A percentile compares a stretch with the other conserved stretches of the same genome.
Conservation (phyloP, 2,113 vertebrate genomes). For the Pitta sordida region DNA sequence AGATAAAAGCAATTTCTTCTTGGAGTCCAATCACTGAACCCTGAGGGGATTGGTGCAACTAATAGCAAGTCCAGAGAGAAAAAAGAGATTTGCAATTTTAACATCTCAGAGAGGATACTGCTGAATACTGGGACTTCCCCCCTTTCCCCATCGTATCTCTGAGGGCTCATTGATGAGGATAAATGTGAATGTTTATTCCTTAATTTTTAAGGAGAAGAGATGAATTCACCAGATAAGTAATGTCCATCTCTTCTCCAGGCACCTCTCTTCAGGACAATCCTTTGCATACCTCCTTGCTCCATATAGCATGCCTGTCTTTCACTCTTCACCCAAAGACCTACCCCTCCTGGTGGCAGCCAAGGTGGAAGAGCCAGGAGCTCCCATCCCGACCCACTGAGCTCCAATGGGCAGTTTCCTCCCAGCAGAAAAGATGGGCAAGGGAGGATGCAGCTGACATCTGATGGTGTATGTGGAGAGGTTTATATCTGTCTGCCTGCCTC, state of each 20-base stretch:
- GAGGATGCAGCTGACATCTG: background rate
- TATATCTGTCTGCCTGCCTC: background rate
- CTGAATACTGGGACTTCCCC: background rate
- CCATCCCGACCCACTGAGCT: background rate
- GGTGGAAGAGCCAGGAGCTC: background rate
- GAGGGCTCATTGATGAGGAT: background rate
- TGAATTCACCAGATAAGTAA: background rate
- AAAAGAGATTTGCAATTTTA: background rate
- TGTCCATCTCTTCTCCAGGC: background rate
- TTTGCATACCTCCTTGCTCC: background rate
- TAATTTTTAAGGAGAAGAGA: background rate
- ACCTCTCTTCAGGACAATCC: background rate
- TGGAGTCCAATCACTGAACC: background rate
- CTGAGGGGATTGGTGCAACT: background rate
- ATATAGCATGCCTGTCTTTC: background rate
- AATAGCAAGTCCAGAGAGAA: background rate
- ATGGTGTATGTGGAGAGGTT: background rate
- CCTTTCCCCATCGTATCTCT: background rate
- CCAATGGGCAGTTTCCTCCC: rapidly evolving
- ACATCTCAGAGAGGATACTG: background rate
- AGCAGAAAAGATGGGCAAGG: background rate
- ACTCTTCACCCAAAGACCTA: background rate
- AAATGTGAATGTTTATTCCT: background rate
- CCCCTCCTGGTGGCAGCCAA: background rate
- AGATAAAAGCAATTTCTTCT: conserved; percentile 28